These are phyloP conservation scores for Neomorphus geoffroyi DNA, from an alignment of 2,797 vertebrate genomes.

Conservation along the genomic window DNA sequence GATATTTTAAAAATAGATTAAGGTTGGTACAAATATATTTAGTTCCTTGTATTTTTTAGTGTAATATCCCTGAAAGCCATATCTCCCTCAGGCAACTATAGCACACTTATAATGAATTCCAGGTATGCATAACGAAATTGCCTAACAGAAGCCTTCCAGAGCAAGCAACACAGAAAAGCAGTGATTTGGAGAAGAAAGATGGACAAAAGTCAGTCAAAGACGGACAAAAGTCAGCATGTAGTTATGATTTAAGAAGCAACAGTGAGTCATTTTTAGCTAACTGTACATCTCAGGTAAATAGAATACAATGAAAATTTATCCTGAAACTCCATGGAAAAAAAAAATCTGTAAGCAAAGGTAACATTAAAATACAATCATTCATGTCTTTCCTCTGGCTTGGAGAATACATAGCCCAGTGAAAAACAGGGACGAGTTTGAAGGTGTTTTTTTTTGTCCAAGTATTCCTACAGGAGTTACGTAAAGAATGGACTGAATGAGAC, in stretches of 20 bases:
- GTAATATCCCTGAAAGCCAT: background rate
- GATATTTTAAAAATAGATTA: background rate
- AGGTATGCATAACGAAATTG: background rate
- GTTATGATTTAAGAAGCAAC: background rate
- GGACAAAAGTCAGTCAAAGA: background rate
- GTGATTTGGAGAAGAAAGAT: background rate
- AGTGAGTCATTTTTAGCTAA: background rate
- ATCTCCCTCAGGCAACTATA: background rate
- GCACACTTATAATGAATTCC: background rate
- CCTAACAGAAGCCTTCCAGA: background rate
- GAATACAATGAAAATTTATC: background rate
- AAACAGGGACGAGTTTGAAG: background rate
- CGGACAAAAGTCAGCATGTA: background rate
- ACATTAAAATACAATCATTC: background rate
- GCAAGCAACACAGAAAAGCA: background rate
- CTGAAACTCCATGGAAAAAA: rapidly evolving
- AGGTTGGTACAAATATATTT: background rate
- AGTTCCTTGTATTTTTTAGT: background rate
- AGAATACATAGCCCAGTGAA: background rate
- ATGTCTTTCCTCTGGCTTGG: background rate
- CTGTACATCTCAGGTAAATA: background rate
- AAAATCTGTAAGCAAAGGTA: background rate
- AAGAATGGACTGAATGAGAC: background rate
- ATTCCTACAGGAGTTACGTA: background rate
- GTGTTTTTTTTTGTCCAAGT: background rate